Base-by-base conservation (phyloP, 2,888 invertebrate genomes). In the Parnassius mnemosyne region DNA sequence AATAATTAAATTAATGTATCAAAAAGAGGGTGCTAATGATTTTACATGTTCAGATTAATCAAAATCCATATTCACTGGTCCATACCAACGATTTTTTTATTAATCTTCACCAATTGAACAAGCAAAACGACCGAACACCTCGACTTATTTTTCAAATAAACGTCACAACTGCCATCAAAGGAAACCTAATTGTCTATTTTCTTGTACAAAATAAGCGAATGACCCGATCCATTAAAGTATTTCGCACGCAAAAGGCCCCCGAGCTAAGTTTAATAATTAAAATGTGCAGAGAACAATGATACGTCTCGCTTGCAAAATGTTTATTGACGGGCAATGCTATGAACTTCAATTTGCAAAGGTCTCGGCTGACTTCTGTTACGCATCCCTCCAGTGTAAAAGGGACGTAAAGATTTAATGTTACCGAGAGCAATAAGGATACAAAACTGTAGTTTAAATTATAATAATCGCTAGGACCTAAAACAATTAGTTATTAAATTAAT, bases 221-320 rank as follows among this genome's bases (percentile, higher is more conserved):
- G 75, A 75, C 76, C 74, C 44, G 53, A 74, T 70, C 74, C 72
- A 77, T 78, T 79, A 75, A 72, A 67, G 72, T 74, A 75, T 75
- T 75, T 74, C 65, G 67, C 71, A 70, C 65, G 68, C 72, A 70
- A 78, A 81, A 78, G 80, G 71, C 76, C 78, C 78, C 73, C 70
- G 69, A 78, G 79, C 76, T 71, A 76, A 78, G 80, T 79, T 78
- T 83, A 83, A 86, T 87, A 85, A 88, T 88, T 87, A 87, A 87
- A 87, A 87, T 87, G 87, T 81, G 85, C 85, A 83, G 77, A 79
- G 84, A 81, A 87, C 84, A 86, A 86, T 88, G 85, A 88, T 86
- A 84, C 81, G 84, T 84, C 81, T 85, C 81, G 80, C 83, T 79
- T 78, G 74, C 79, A 77, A 81, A 83, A 83, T 87, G 85, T 89